phyloP scores from a whole-genome alignment of 2,113 vertebrate genomes.

The Labrus mixtus region DNA sequence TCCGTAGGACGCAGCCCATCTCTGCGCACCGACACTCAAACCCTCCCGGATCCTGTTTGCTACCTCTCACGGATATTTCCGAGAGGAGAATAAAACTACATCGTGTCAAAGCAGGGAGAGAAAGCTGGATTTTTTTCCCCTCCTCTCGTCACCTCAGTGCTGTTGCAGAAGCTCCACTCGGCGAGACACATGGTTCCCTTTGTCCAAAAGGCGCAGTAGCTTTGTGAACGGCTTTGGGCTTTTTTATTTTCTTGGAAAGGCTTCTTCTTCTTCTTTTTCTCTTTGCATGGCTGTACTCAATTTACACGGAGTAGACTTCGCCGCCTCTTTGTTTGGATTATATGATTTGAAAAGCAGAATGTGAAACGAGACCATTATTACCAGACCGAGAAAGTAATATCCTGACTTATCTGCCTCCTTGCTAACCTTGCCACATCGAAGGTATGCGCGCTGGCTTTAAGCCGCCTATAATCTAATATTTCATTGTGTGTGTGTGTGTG shows the following conservation, averaged over 20 bases:
- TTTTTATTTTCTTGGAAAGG: conserved; percentile 74
- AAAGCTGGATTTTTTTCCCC: conserved; percentile 48
- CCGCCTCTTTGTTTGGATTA: conserved; percentile 82
- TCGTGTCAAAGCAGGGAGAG: conserved; percentile 22
- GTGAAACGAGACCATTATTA: conserved; percentile 76
- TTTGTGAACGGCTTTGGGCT: conserved; percentile 70
- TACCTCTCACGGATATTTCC: conserved; percentile 68
- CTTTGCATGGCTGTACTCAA: conserved; percentile 78
- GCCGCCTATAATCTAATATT: conserved; percentile 4
- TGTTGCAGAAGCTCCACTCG: conserved; percentile 64
- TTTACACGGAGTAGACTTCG: conserved; percentile 78
- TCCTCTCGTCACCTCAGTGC: conserved; percentile 42
- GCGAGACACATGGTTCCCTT: conserved; percentile 87
- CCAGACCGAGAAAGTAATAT: conserved; percentile 75
- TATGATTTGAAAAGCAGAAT: conserved; percentile 78
- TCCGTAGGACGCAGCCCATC: conserved; percentile 67
- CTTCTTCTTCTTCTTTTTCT: conserved; percentile 38
- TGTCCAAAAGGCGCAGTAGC: conserved; percentile 86
- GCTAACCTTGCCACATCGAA: conserved; percentile 72
- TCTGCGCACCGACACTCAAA: conserved; percentile 56
- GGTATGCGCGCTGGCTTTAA: conserved; percentile 72
- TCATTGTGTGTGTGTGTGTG: conserved; percentile 12
- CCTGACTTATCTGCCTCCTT: conserved; percentile 69
- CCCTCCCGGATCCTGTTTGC: conserved; percentile 60
- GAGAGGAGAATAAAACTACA: conserved; percentile 57